Conservation (phyloP, 2,888 invertebrate species). For the Eledone cirrhosa region DNA sequence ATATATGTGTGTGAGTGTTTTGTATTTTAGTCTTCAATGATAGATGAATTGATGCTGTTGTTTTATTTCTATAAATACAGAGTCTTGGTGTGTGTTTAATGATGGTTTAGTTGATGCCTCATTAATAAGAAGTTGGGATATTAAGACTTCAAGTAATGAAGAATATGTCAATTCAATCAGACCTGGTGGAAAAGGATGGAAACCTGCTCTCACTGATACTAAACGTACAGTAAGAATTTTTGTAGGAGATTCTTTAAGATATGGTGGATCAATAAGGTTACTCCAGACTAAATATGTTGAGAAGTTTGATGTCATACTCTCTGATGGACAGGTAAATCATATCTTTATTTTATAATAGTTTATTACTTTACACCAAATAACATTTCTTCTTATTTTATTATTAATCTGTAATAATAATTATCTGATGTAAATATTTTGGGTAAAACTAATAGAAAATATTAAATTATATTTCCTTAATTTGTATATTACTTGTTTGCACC, state of each 20-base stretch:
- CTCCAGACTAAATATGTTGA: conserved; percentile 1
- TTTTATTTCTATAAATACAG: no score
- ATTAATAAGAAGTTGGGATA: conserved; percentile 5
- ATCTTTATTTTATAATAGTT: no score
- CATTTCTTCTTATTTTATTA: no score
- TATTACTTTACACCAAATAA: no score
- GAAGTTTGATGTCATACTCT: conserved; percentile 16
- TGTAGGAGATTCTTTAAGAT: conserved; percentile 18
- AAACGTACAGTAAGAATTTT: conserved; percentile 19
- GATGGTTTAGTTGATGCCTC: neutral
- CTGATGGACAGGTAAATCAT: conserved; percentile 15
- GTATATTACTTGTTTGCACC: no score
- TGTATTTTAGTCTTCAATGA: no score
- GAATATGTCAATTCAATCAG: neutral
- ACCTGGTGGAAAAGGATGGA: conserved; percentile 20
- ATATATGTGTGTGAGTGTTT: no score
- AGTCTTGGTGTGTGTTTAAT: neutral
- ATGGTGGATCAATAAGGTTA: neutral
- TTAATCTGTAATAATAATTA: no score
- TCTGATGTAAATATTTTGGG: no score
- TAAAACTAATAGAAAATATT: no score
- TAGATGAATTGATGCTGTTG: no score
- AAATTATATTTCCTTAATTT: no score
- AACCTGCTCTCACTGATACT: neutral
- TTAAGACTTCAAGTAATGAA: conserved; percentile 6